Evolutionary conservation across 2,888 invertebrate genomes (phyloP).

Genomic region (Tridacna crocea): DNA sequence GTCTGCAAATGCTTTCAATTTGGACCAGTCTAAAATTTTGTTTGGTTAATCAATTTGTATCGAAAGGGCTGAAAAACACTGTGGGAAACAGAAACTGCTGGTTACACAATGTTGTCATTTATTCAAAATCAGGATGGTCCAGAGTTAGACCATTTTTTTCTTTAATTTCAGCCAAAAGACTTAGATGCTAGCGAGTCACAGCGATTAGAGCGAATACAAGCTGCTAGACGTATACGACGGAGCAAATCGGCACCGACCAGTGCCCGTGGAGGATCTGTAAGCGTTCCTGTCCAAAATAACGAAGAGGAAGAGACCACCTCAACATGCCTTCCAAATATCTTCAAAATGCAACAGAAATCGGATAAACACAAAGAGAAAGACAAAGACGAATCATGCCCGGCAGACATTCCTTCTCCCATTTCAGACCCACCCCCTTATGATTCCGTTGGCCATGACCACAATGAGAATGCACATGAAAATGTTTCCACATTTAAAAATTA

Average conservation of each 20-base stretch:
- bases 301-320: slow-evolving; percentile 68
- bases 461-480: slow-evolving; percentile 56
- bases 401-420: slow-evolving; percentile 73
- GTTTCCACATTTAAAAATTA: slow-evolving; percentile 54
- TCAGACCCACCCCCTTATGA: slow-evolving; percentile 74
- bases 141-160: too few relatives aligned
- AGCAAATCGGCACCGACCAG: slow-evolving; percentile 76
- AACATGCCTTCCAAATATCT: slow-evolving; percentile 80
- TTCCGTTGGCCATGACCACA: slow-evolving; percentile 58
- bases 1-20: too few relatives aligned
- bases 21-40: too few relatives aligned
- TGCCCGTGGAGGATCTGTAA: slow-evolving; percentile 71
- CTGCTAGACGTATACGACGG: slow-evolving; percentile 75
- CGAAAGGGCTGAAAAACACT: too few relatives aligned
- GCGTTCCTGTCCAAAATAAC: slow-evolving; percentile 37
- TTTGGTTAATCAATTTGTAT: too few relatives aligned
- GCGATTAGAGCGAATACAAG: slow-evolving; percentile 76
- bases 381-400: slow-evolving; percentile 63
- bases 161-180: slow-evolving; percentile 75
- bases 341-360: slow-evolving; percentile 75
- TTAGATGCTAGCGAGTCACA: slow-evolving; percentile 77
- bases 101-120: too few relatives aligned
- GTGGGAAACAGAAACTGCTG: too few relatives aligned
- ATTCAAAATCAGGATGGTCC: too few relatives aligned
- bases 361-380: slow-evolving; percentile 71